Evolutionary conservation across 2,797 vertebrate genomes (phyloP).

Genomic region (Hafferia zeledoni): DNA sequence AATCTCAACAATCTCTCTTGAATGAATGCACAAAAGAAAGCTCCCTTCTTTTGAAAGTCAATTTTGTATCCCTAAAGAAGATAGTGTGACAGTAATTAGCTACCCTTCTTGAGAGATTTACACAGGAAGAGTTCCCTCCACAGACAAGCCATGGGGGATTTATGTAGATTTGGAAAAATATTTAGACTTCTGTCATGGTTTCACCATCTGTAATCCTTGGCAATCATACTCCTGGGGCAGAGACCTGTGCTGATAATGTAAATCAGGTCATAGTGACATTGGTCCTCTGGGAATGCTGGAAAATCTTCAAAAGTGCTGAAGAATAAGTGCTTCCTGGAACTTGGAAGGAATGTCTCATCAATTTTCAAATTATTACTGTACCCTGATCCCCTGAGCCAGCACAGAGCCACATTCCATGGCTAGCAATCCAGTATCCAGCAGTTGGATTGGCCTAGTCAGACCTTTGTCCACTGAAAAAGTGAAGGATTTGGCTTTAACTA

Average conservation of each 20-base stretch:
- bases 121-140: neutral
- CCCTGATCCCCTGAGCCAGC: neutral
- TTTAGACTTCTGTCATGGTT: constrained; percentile 35
- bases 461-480: neutral
- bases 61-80: neutral
- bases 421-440: neutral
- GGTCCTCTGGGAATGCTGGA: neutral
- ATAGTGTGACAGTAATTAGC: neutral
- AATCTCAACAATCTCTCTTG: neutral
- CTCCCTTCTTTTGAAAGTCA: neutral
- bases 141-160: neutral
- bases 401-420: neutral
- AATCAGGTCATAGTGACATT: neutral
- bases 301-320: neutral
- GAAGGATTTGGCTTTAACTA: neutral
- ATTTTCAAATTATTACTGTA: neutral
- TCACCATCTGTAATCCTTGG: constrained; percentile 24
- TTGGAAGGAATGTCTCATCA: neutral
- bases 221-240: neutral
- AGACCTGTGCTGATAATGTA: neutral
- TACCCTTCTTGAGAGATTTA: neutral
- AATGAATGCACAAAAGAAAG: neutral
- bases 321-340: neutral
- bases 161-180: constrained; percentile 31
- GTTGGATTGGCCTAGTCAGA: neutral